Conservation (phyloP, 2,888 invertebrate species). For the Tricholauxania praeusta region DNA sequence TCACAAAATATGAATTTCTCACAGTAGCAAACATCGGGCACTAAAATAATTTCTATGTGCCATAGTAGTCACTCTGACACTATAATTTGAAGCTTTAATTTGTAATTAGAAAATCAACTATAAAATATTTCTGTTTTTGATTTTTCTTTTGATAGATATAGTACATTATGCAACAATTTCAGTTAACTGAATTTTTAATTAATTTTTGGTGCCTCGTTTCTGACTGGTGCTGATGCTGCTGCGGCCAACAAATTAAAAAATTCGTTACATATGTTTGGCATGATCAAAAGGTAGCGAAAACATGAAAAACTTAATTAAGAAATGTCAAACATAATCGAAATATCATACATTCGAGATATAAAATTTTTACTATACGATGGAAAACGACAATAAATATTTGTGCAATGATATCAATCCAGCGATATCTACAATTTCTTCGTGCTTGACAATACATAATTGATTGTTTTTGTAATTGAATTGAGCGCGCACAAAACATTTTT, state of each 20-base stretch:
- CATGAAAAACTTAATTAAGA: conserved; percentile 62
- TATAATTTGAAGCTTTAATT: too few relatives aligned
- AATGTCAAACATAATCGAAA: conserved; percentile 58
- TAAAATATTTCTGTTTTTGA: too few relatives aligned
- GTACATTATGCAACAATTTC: neutral
- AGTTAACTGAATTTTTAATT: conserved; percentile 17
- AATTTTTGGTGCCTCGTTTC: too few relatives aligned
- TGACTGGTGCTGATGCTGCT: neutral
- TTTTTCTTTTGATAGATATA: too few relatives aligned
- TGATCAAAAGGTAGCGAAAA: conserved; percentile 67
- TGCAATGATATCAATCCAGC: too few relatives aligned
- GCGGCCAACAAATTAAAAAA: conserved; percentile 19
- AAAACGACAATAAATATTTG: neutral
- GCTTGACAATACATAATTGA: conserved; percentile 63
- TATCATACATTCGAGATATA: conserved; percentile 42
- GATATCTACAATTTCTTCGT: conserved; percentile 44
- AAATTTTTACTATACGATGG: neutral
- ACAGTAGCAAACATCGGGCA: too few relatives aligned
- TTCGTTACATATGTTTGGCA: conserved; percentile 55
- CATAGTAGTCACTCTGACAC: too few relatives aligned
- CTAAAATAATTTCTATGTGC: too few relatives aligned
- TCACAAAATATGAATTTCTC: too few relatives aligned
- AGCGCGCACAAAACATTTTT: conserved; percentile 10
- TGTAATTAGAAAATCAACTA: too few relatives aligned
- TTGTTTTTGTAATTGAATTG: conserved; percentile 64